Percentiles rank a stretch among this genome's conserved stretches.
These are phyloP conservation scores for Condylura cristata DNA, from an alignment of 2,113 vertebrate species.

Conservation along the genomic window DNA sequence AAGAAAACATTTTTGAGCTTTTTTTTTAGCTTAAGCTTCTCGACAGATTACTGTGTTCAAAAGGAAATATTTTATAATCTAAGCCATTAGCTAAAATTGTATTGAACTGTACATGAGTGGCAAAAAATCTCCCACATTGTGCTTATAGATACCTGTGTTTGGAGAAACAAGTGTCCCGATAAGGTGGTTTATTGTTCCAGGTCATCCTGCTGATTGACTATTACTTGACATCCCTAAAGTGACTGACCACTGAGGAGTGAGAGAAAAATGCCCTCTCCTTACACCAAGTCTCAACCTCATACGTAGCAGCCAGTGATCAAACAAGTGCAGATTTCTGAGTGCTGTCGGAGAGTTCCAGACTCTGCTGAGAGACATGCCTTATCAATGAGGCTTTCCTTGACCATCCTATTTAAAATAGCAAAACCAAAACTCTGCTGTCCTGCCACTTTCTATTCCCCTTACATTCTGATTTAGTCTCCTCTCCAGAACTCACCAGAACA, in stretches of 20 bases:
- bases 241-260: not conserved
- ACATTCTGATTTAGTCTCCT: not conserved
- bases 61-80: not conserved
- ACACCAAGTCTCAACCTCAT: not conserved
- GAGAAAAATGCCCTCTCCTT: not conserved
- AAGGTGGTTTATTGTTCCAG: not conserved
- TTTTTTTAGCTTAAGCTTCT: conserved; percentile 24
- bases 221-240: not conserved
- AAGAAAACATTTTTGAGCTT: not conserved
- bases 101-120: not conserved
- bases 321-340: not conserved
- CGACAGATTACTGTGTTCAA: not conserved
- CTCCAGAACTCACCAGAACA: not conserved
- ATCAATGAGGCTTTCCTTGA: not conserved
- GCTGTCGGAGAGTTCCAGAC: not conserved
- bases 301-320: not conserved
- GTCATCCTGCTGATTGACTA: not conserved
- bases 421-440: not conserved
- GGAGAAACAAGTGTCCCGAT: not conserved
- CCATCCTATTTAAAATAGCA: not conserved
- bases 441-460: not conserved
- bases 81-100: not conserved
- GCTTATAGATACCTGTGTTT: not conserved
- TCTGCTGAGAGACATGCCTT: not conserved
- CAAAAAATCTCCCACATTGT: not conserved